Base-by-base conservation (phyloP, 2,797 vertebrate genomes). In the Valencia hispanica region DNA sequence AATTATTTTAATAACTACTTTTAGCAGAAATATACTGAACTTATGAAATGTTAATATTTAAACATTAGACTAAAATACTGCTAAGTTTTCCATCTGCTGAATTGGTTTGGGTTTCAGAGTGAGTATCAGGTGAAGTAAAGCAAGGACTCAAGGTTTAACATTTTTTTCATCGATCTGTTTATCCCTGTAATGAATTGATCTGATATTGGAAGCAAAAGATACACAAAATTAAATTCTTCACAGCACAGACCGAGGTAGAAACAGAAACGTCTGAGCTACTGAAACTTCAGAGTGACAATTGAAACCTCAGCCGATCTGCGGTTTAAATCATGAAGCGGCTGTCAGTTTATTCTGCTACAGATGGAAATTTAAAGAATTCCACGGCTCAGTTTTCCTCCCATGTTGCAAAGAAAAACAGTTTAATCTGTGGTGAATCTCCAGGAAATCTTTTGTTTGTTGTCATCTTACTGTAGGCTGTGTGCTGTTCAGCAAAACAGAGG, bases 281-380 rank as follows among this genome's bases (percentile, higher is more conserved):
- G 63, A 66, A 47, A n/a, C 41, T 68, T 41, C 43, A 69, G 66
- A 39, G 25, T 18, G 30, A 70, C 66, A 70, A 47, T n/a, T 70
- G 74, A 81, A 43, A 61, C 61, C 14, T 51, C 15, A 4, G 48
- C 47, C 72, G 50, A 70, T 73, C 73, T 9, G 1, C 4, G 34
- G 4, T 51, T 63, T 68, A 34, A 18, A 30, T 45, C 66, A 36
- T 53, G 39, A 59, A 68, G 45, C 74, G 66, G 70, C 70, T 79
- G 78, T 79, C 82, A 61, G 39, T 51, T 36, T 77, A 78, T 71
- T 77, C 34, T n/a, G 70, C 65, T 68, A 36, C 82, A 77, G 72
- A 78, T 65, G 63, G 63, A 66, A 66, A 66, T 20, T 7, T n/a
- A 22, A 66, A 66, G 63, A 66, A 9, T 66, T n/a, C 11, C 22